Evolutionary conservation across 2,888 invertebrate genomes (phyloP).

Genomic region (Endotricha flammealis): DNA sequence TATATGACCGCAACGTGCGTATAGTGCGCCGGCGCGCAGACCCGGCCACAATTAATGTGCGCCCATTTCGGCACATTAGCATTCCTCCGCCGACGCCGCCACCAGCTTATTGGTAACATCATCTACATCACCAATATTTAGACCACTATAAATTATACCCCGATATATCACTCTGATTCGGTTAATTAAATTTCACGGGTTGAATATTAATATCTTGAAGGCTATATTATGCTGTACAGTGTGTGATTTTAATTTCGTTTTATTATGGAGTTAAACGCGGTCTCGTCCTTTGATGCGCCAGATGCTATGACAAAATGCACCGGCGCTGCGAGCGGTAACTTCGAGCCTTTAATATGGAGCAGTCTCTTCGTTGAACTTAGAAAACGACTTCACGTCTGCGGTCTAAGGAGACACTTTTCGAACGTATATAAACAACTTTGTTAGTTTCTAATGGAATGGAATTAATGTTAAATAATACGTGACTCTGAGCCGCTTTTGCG

Average conservation of each 20-base stretch:
- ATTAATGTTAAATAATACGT: conserved; percentile 43
- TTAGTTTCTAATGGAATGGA: conserved; percentile 44
- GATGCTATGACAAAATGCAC: conserved; percentile 49
- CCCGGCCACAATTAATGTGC: conserved; percentile 46
- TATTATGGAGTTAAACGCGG: conserved; percentile 35
- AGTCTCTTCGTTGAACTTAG: conserved; percentile 48
- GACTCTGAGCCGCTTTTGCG: conserved; percentile 21
- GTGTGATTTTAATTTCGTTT: conserved; percentile 34
- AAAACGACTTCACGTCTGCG: conserved; percentile 43
- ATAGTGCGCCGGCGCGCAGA: conserved; percentile 21
- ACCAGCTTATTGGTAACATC: conserved; percentile 50
- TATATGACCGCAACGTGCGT: conserved; percentile 30
- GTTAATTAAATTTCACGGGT: conserved; percentile 40
- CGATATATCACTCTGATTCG: conserved; percentile 28
- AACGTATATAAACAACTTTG: conserved; percentile 54
- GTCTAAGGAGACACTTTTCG: conserved; percentile 38
- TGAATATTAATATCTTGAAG: conserved; percentile 33
- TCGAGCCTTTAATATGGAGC: conserved; percentile 53
- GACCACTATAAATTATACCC: conserved; percentile 42
- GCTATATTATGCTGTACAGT: conserved; percentile 20
- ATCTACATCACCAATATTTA: conserved; percentile 51
- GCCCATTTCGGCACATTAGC: conserved; percentile 52
- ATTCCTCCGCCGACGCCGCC: conserved; percentile 44
- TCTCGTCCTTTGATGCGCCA: conserved; percentile 40
- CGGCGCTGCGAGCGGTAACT: conserved; percentile 41